Evolutionary conservation across 2,888 invertebrate genomes (phyloP), one percentile per base, ranked within the genome.

Genomic region (Leptinotarsa rubiginosa): DNA sequence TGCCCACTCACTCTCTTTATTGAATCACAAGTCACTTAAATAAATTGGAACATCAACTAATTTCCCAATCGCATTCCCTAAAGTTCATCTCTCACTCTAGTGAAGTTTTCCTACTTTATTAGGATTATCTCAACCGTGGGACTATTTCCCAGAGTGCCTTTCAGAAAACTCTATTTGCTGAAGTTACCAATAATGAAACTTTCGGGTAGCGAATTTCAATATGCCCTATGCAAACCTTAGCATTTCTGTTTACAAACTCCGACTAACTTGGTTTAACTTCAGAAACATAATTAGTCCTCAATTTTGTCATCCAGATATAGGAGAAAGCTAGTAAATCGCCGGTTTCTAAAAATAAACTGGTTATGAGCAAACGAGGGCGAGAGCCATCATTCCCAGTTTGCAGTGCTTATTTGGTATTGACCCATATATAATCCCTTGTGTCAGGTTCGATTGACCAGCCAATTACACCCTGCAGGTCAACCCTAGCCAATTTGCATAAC

Each of bases 271-370:
- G 49, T n/a, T 31, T 25, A 62, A 16, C 41, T 41, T 62, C 15
- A 31, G 66, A 49, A 47, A 66, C 49, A 49, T 66, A 49, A 66
- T 66, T 66, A 66, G 15, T 25, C 16, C 47, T n/a, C 18, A 13
- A 50, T 66, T 66, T 49, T 12, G 47, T 13, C 18, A 49, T n/a
- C 10, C 47, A 47, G 47, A 10, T 47, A 15, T 22, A 50, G 50
- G 49, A 66, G 50, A 50, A 13, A 50, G 4, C 16, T 66, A 15
- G 12, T 49, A 22, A 47, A 47, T 20, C 47, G 47, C 5, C 22
- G 47, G 47, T 65, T 65, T 18, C 65, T 65, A 47, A 47, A 65
- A 65, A 65, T 65, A 65, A 18, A 20, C 65, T 18, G 20, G 65
- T 41, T 65, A 16, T 65, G 47, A 65, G 20, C 16, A 41, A 65